These are phyloP conservation scores for Dasysyrphus albostriatus DNA, from an alignment of 2,888 invertebrate genomes.

Conservation along the genomic window DNA sequence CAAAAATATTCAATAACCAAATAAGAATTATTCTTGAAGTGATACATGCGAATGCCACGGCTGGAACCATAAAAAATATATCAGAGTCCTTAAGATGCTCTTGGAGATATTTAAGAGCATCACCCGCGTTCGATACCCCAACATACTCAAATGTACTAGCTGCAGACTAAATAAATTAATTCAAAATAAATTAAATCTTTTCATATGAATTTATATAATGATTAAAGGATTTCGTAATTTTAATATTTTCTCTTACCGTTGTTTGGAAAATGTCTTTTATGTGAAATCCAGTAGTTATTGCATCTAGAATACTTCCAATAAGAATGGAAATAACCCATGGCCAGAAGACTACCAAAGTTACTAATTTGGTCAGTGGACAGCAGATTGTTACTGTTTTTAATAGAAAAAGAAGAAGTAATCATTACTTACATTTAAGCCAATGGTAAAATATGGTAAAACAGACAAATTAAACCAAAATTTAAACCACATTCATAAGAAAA, in stretches of 20 bases:
- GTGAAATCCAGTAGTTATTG: conserved; percentile 83
- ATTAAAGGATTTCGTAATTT: neutral
- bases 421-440: too few species aligned
- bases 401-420: neutral
- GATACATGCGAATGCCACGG: conserved; percentile 84
- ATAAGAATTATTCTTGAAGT: conserved; percentile 84
- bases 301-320: conserved; percentile 82
- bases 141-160: conserved; percentile 75
- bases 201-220: too few species aligned
- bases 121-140: conserved; percentile 43
- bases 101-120: neutral
- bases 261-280: conserved; percentile 82
- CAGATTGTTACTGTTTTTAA: conserved; percentile 79
- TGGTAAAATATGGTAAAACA: too few species aligned
- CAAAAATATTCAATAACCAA: conserved; percentile 84
- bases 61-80: conserved; percentile 80
- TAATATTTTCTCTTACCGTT: conserved; percentile 79
- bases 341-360: conserved; percentile 79
- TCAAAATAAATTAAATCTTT: neutral
- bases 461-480: neutral
- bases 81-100: conserved; percentile 77
- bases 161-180: conserved; percentile 39
- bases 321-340: conserved; percentile 83
- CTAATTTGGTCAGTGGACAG: conserved; percentile 78
- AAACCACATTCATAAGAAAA: too few species aligned